These are phyloP conservation scores for Aspidiotus rigidus DNA, from an alignment of 2,888 invertebrate species.

Conservation along the genomic window DNA sequence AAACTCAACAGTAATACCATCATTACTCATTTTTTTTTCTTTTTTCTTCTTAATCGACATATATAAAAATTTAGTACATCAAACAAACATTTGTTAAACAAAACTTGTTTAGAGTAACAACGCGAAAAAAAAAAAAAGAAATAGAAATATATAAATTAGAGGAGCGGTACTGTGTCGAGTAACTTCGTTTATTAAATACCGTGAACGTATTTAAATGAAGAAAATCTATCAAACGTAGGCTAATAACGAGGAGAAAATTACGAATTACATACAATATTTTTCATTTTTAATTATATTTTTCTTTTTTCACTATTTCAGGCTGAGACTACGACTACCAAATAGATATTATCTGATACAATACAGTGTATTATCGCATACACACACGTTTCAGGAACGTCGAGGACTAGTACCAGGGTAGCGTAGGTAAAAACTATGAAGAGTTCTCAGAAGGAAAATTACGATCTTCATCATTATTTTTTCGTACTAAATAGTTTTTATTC, in stretches of 20 bases:
- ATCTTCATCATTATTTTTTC: no score
- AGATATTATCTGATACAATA: conserved; percentile 10
- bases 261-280: no score
- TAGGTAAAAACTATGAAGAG: conserved; percentile 23
- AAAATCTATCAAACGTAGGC: no score
- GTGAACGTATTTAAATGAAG: no score
- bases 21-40: conserved; percentile 11
- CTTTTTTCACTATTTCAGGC: no score
- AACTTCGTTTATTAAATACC: no score
- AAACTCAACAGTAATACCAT: conserved; percentile 27
- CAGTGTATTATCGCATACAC: conserved; percentile 3
- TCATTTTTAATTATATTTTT: no score
- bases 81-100: conserved; percentile 29
- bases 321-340: conserved; percentile 8
- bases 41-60: conserved; percentile 4
- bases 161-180: no score
- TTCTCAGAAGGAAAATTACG: no score
- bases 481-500: no score
- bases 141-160: not conserved
- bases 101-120: conserved; percentile 18
- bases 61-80: conserved; percentile 4
- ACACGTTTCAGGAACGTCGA: conserved; percentile 27
- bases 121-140: conserved; percentile 24
- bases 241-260: no score
- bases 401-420: conserved; percentile 32